These are phyloP conservation scores for Hypothenemus hampei DNA, from an alignment of 1,140 invertebrate species.

Conservation along the genomic window DNA sequence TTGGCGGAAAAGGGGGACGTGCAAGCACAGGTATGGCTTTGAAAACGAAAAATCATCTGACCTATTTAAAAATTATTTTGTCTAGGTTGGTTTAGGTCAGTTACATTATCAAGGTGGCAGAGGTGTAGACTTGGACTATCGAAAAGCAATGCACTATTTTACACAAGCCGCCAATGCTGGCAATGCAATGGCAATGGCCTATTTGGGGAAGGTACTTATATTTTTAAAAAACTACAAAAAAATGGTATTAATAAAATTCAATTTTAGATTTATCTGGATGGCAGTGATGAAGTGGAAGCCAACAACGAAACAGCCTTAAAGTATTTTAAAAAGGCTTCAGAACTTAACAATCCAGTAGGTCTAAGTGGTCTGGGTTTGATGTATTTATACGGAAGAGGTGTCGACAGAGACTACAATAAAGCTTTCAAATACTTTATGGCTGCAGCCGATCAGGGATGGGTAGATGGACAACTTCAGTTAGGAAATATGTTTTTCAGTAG, in stretches of 20 bases:
- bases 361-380: slow-evolving; percentile 95
- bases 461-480: slow-evolving; percentile 95
- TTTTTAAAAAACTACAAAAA: neutral
- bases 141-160: slow-evolving; percentile 90
- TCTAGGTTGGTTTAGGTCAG: slow-evolving; percentile 88
- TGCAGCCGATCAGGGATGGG: slow-evolving; percentile 90
- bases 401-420: slow-evolving; percentile 85
- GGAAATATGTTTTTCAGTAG: slow-evolving; percentile 98
- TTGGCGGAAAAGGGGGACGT: slow-evolving; percentile 96
- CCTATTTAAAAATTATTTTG: slow-evolving; percentile 2
- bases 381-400: slow-evolving; percentile 93
- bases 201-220: slow-evolving; percentile 82
- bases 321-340: slow-evolving; percentile 94
- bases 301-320: slow-evolving; percentile 83
- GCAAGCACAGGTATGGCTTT: slow-evolving; percentile 75
- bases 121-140: slow-evolving; percentile 86
- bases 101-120: slow-evolving; percentile 97
- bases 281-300: slow-evolving; percentile 85
- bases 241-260: slow-evolving; percentile 51
- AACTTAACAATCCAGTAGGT: slow-evolving; percentile 92
- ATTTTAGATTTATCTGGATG: slow-evolving; percentile 86
- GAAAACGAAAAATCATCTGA: neutral
- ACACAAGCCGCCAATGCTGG: slow-evolving; percentile 90
- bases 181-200: slow-evolving; percentile 93
- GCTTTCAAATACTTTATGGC: slow-evolving; percentile 91